Evolutionary conservation across 1,140 invertebrate species (phyloP), one percentile per base, ranked within the genome.

Genomic region (Metopolophium dirhodum): DNA sequence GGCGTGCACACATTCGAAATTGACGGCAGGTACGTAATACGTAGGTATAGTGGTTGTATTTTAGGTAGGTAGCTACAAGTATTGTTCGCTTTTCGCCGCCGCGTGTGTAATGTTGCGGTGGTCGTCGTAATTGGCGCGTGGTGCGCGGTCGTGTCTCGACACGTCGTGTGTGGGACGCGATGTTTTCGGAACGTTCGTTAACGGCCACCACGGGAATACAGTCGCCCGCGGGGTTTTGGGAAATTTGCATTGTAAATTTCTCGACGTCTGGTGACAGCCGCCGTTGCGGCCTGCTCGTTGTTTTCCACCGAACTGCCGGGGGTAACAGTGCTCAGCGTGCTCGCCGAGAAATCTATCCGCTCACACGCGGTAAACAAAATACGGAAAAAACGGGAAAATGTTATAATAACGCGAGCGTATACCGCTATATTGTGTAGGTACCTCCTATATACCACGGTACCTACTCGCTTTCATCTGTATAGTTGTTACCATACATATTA

Each of bases 201-300:
- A 86, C 83, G 37, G 23, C 37, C 41, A 23, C 83, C 23, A 2
- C 9, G 22, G 83, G 83, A 41, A 45, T 41, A 86, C 37, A 14
- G 83, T 11, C 9, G 1, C 37, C 83, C 37, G 83, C 23, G 37
- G 83, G 20, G 41, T 86, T 41, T 86, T 11, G 23, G 83, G 4
- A 41, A 45, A 86, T 86, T 86, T 86, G 83, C 83, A 86, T 86
- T 86, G 41, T 86, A 86, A 86, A 86, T 86, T 86, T 86, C 83
- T 41, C 37, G 23, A 45, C 37, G 41, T 86, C 1, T 77, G 61
- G 61, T n/a, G 61, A 77, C 61, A 77, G 61, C 14, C 49, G 11
- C 11, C 30, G 61, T 18, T 6, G 61, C 14, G 61, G 14, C 14
- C 1, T 1, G 26, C 11, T 77, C 61, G 30, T 77, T 9, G 83